Conservation (phyloP, 2,888 invertebrate species). For the Hydraecia micacea region DNA sequence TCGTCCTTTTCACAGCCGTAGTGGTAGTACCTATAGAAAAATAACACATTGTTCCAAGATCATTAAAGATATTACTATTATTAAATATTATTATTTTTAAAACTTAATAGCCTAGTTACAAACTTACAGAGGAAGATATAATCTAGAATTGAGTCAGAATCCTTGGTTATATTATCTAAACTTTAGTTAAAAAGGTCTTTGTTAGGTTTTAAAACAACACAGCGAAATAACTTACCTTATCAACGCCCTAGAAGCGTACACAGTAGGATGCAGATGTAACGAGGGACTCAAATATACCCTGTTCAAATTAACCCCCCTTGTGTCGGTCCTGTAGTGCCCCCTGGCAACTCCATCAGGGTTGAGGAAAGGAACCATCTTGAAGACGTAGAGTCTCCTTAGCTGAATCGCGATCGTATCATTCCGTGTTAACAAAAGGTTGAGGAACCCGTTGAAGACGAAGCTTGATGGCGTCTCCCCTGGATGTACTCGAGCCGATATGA, state of each 20-base stretch:
- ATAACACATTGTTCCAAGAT: background rate
- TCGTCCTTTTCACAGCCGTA: slow-evolving; percentile 92
- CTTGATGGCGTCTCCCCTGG: slow-evolving; percentile 98
- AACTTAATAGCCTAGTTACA: background rate
- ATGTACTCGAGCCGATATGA: slow-evolving; percentile 97
- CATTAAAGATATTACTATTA: background rate
- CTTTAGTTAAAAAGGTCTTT: background rate
- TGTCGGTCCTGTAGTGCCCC: slow-evolving; percentile 97
- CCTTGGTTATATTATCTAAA: background rate
- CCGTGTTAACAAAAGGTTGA: slow-evolving; percentile 94
- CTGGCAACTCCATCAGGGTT: slow-evolving; percentile 97
- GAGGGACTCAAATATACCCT: slow-evolving; percentile 96
- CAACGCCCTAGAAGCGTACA: slow-evolving; percentile 95
- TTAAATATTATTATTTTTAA: background rate
- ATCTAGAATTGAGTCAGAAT: background rate
- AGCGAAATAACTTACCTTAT: slow-evolving; percentile 87
- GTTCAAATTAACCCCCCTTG: slow-evolving; percentile 96
- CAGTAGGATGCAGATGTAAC: slow-evolving; percentile 93
- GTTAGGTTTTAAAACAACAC: background rate
- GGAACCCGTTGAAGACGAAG: slow-evolving; percentile 96
- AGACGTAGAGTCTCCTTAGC: slow-evolving; percentile 94
- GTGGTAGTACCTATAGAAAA: slow-evolving; percentile 91
- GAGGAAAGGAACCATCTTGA: slow-evolving; percentile 97
- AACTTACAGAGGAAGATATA: background rate
- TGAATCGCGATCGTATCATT: slow-evolving; percentile 94